Base-by-base conservation (phyloP, 2,888 invertebrate genomes). In the Pegoplata infirma region DNA sequence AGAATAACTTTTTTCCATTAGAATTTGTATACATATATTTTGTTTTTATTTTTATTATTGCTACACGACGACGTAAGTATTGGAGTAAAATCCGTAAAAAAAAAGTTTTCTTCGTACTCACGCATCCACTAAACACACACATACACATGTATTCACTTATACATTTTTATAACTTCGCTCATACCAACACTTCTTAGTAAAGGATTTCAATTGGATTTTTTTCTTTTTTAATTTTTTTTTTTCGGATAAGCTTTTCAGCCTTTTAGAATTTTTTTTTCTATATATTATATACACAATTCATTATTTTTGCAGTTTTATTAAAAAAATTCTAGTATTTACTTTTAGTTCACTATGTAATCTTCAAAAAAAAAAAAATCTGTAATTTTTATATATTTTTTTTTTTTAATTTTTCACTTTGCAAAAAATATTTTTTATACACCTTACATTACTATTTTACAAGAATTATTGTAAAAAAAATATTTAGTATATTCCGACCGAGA, bases 1-100 rank as follows among this genome's bases (percentile, higher is more conserved):
- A 40, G 40, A 64, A 64, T 23, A 36, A n/a, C 16, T 46, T 19
- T 66, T 66, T 61, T 46, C 25, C 66, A 67, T 61, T 69, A 69
- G 19, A 79, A 78, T 75, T 72, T 75, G 66, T 78, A 56, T 68
- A n/a, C n/a, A n/a, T n/a, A 73, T 49, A 73, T 53, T 53, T 53
- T 53, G 32, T 64, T 40, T 56, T 63, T 68, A 17, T 64, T 64
- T 69, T 77, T 59, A 49, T 72, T 75, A 56, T 69, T 79, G 46
- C 56, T 66, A 25, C 14, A 47, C 51, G 61, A 79, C 68, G 49
- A 63, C 75, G 63, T 59, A 75, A 63, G 46, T 63, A 64, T 64
- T 69, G 63, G 63, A 69, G 75, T 76, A 79, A 78, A 75, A 67
- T 79, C 67, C 58, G 75, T 79, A 75, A 67, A 19, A 44, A 28